Base-by-base conservation (phyloP, 1,140 invertebrate species). In the Drosophila pachea region DNA sequence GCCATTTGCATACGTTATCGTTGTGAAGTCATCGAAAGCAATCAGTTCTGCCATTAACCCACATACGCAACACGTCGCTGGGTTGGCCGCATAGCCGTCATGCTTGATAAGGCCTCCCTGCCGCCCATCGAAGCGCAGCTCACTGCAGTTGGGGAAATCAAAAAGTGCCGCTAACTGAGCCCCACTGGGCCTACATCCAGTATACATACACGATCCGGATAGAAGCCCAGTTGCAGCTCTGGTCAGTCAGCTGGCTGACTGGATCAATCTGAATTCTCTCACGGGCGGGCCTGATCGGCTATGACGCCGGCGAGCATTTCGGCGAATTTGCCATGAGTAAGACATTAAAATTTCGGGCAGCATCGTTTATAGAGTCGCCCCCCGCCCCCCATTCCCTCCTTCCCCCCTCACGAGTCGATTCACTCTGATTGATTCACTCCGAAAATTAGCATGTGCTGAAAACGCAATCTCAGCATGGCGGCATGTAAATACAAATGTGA, bases 401-500 rank as follows among this genome's bases (percentile, higher is more conserved):
- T n/a, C n/a, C n/a, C n/a, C n/a, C n/a, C n/a, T n/a, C n/a, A n/a
- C n/a, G n/a, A n/a, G n/a, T n/a, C n/a, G n/a, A n/a, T n/a, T n/a
- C n/a, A n/a, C n/a, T 40, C 43, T 29, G 14, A 56, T 49, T 36
- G 60, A 55, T 50, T 63, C 52, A 56, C 50, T 50, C 50, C 35
- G 12, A 38, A 48, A 62, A 62, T 56, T 63, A 68, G 56, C 60
- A 68, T 68, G 45, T 64, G 66, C 60, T 43, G 43, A 55, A 56
- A 68, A 42, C 50, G 60, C 60, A 50, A 68, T 64, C 52, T 43
- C 31, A 33, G 43, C 32, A 12, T 50, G 36, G 43, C 58, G 38
- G 54, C 65, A 53, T 45, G 32, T 61, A 38, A 67, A 68, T 45
- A 40, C 35, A 62, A 48, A 38, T 36, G 33, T n/a, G 45, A 33